phyloP scores from a whole-genome alignment of 2,113 vertebrate species.

The Mohoua ochrocephala region DNA sequence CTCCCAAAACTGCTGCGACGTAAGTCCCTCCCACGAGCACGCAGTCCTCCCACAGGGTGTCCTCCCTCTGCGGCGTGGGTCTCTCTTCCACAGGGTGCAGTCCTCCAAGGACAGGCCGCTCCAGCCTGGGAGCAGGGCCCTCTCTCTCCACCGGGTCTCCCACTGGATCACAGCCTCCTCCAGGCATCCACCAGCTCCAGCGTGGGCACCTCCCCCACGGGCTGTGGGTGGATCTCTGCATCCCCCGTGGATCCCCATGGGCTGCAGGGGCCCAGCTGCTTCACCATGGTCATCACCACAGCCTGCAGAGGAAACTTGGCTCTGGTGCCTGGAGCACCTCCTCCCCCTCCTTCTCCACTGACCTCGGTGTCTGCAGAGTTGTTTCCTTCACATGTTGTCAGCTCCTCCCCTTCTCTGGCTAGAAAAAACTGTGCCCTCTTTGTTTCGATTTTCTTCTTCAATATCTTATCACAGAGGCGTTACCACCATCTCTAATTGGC shows the following conservation, averaged over 20 bases:
- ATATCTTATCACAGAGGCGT: fast-evolving
- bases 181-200: too few relatives aligned
- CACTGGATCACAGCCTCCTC: not conserved
- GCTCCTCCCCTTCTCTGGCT: not conserved
- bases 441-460: not conserved
- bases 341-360: not conserved
- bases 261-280: not conserved
- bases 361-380: not conserved
- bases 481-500: not conserved
- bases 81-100: not conserved
- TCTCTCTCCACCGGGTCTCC: not conserved
- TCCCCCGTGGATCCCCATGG: not conserved
- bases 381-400: not conserved
- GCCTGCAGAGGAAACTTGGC: not conserved
- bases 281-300: not conserved
- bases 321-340: not conserved
- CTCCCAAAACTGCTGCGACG: not conserved
- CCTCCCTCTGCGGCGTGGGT: not conserved
- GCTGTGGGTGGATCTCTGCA: not conserved
- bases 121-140: not conserved
- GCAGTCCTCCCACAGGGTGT: not conserved
- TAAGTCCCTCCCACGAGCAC: not conserved
- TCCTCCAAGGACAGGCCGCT: not conserved
- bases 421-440: not conserved
- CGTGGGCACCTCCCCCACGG: not conserved